Base-by-base conservation (phyloP, 1,140 invertebrate species). In the Leptinotarsa defecta region DNA sequence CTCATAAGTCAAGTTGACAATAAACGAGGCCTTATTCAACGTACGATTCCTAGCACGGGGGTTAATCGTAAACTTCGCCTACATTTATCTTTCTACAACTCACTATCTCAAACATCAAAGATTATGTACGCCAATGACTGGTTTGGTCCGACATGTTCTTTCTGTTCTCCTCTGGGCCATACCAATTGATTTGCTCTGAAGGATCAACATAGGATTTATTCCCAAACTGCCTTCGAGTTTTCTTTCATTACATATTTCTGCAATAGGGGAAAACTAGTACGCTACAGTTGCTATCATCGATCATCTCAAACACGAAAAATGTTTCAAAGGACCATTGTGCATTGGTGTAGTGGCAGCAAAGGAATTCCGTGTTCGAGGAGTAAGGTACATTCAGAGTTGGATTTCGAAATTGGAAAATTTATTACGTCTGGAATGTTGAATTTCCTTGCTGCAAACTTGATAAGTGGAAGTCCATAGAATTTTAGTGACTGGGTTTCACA, bases 101-200 rank as follows among this genome's bases (percentile, higher is more conserved):
- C 5, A 57, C 52, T 57, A n/a, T 4, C 52, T 6, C n/a, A 19
- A 57, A 5, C 5, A 57, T 15, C 15, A n/a, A 13, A 19, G 15
- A 6, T 6, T 2, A 19, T 4, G 52, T 57, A 57, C 52, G 52
- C 52, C 52, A 57, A n/a, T 57, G 52, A 19, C 17, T 17, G 15
- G 15, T 17, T 57, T 70, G 69, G 68, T 76, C 75, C 57, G 24
- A 68, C 67, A 70, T 75, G 75, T 69, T 73, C 64, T 73, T 43
- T 73, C 67, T 72, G 48, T 49, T 73, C 62, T 77, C 72, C 76
- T 71, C 72, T 48, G 70, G 73, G 69, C 73, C 70, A 69, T 73
- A 73, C 74, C 75, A 77, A 79, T 79, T 79, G 78, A 79, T 77
- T 79, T 76, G 78, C 69, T 79, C 63, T 62, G 71, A 77, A 77